Evolutionary conservation across 2,797 vertebrate species (phyloP), one percentile per base, ranked within the genome.

Genomic region (Bradypodion pumilum): DNA sequence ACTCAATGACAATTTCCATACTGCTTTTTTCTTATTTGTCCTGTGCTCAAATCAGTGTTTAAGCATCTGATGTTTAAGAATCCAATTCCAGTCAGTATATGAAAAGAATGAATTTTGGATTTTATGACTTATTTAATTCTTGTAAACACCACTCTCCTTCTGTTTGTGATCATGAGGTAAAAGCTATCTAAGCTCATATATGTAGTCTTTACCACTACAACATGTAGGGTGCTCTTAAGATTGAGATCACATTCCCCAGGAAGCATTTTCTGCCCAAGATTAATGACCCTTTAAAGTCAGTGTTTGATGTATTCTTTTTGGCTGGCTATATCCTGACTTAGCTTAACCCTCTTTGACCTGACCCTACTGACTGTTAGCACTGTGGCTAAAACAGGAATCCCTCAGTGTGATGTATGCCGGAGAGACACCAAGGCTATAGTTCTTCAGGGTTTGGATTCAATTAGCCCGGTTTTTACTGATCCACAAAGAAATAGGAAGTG

Each of bases 261-360:
- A 96, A 96, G 93, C 94, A 94, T 95, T 96, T 85, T 96, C 92
- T 96, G 89, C 92, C 83, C 88, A 95, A 96, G 96, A 96, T 95
- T 95, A 97, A 96, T 96, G 95, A 91, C 92, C 94, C 94, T 95
- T 95, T 95, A 96, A 96, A 96, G 95, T 95, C 92, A 92, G 92
- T 90, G 92, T 96, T 96, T 96, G 95, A 96, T 96, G 95, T 96
- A 95, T 95, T 96, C 90, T 91, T 95, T 60, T 91, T 95, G 94
- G 93, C 95, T 92, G 93, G 93, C 95, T 93, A 93, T 95, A 96
- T 95, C 94, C 94, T 96, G 95, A 93, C 93, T 94, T 83, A 77
- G 92, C 96, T 94, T 96, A 95, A 94, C 95, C 95, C 94, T 93
- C 92, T 95, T 94, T 96, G 96, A 97, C 96, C 96, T 97, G 95